These are phyloP conservation scores for Anticlea derivata DNA, from an alignment of 2,888 invertebrate species.

Conservation along the genomic window DNA sequence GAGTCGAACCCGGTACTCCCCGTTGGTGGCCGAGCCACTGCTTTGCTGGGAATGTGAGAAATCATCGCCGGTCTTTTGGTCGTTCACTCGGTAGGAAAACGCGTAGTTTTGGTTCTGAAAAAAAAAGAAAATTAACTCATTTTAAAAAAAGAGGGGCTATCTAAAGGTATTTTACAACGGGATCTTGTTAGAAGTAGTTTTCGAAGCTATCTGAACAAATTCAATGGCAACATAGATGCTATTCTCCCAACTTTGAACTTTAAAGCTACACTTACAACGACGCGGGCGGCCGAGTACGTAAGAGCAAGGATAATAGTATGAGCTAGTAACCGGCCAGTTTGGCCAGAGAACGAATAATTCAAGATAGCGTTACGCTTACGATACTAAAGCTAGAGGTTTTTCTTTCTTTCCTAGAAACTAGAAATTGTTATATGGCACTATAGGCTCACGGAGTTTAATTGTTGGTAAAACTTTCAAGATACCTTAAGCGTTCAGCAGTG, in stretches of 20 bases:
- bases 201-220: slow-evolving; percentile 4
- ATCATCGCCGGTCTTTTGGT: slow-evolving; percentile 86
- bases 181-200: slow-evolving; percentile 1
- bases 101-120: slow-evolving; percentile 84
- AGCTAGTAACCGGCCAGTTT: too few relatives aligned
- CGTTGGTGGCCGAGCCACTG: slow-evolving; percentile 85
- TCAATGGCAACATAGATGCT: slow-evolving; percentile 4
- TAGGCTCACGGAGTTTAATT: too few relatives aligned
- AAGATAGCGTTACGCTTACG: not conserved
- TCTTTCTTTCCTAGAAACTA: too few relatives aligned
- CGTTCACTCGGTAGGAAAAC: slow-evolving; percentile 86
- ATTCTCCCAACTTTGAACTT: not conserved
- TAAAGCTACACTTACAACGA: not conserved
- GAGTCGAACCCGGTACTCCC: slow-evolving; percentile 87
- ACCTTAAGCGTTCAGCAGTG: not conserved
- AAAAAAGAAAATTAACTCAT: slow-evolving; percentile 1
- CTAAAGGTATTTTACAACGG: too few relatives aligned
- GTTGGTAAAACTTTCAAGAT: too few relatives aligned
- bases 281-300: too few relatives aligned
- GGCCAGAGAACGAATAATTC: too few relatives aligned
- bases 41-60: slow-evolving; percentile 87
- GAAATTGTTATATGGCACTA: too few relatives aligned
- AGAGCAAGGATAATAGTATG: not conserved
- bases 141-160: too few relatives aligned
- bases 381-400: too few relatives aligned